These are phyloP conservation scores for Drosophila hydei DNA, from an alignment of 1,140 invertebrate genomes.

Conservation along the genomic window DNA sequence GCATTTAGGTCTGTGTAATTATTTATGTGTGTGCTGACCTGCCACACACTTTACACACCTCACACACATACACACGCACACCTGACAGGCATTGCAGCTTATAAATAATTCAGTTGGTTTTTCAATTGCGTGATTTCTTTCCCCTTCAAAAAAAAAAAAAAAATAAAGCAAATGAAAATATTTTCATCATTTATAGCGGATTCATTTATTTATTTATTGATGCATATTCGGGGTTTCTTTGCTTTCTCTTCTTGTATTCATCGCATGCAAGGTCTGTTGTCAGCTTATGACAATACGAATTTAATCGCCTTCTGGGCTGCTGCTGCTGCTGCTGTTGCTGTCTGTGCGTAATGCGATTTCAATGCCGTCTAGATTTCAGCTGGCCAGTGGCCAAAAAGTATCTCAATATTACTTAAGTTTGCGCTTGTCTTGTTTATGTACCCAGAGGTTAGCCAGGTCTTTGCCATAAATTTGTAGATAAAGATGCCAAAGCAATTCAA, in stretches of 20 bases:
- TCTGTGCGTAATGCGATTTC: conserved; percentile 61
- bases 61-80: background rate
- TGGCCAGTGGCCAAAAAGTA: conserved; percentile 50
- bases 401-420: conserved; percentile 47
- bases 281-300: conserved; percentile 55
- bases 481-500: background rate
- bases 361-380: conserved; percentile 59
- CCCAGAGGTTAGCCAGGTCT: conserved; percentile 37
- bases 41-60: background rate
- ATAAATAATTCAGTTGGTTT: conserved; percentile 68
- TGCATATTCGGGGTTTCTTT: conserved; percentile 25
- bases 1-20: conserved; percentile 54
- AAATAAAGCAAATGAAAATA: conserved; percentile 37
- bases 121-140: conserved; percentile 72
- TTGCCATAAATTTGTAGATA: conserved; percentile 25
- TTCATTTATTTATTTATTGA: conserved; percentile 58
- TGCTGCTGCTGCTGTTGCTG: background rate
- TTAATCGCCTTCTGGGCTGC: conserved; percentile 30
- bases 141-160: conserved; percentile 2
- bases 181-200: conserved; percentile 56
- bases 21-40: conserved; percentile 49
- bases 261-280: conserved; percentile 30
- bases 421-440: conserved; percentile 13
- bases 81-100: conserved; percentile 25
- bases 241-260: background rate